phyloP scores from a whole-genome alignment of 2,888 invertebrate genomes.

The Sepiola atlantica region DNA sequence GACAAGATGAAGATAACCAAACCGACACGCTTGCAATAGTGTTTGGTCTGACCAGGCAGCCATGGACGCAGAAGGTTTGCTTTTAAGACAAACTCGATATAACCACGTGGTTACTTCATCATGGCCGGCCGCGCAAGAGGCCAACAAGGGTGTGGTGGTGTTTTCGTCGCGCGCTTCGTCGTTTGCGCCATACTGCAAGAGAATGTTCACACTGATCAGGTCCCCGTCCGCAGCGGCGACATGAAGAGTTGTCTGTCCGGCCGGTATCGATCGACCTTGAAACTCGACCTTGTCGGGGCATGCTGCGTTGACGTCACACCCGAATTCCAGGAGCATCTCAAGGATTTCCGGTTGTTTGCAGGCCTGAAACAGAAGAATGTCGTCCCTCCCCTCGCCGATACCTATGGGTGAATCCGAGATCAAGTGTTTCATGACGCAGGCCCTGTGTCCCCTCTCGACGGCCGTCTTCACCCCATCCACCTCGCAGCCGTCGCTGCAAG shows the following conservation, averaged over 20 bases:
- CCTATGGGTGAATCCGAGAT: background rate
- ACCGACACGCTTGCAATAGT: slow-evolving; percentile 12
- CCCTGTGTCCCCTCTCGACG: slow-evolving; percentile 36
- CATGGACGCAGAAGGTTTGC: background rate
- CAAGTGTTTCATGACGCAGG: slow-evolving; percentile 44
- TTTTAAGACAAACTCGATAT: background rate
- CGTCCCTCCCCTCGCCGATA: background rate
- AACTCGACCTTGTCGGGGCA: background rate
- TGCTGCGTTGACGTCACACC: slow-evolving; percentile 39
- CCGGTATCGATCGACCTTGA: background rate
- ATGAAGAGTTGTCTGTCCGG: slow-evolving; percentile 37
- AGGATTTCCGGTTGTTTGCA: slow-evolving; percentile 36
- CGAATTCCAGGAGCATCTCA: slow-evolving; percentile 43
- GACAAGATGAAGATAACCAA: background rate
- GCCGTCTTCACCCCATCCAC: background rate
- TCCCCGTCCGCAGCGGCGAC: slow-evolving; percentile 10
- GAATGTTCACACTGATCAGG: slow-evolving; percentile 1
- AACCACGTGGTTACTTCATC: background rate
- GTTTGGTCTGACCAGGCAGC: slow-evolving; percentile 7
- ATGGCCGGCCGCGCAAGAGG: background rate
- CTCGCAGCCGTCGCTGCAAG: slow-evolving; percentile 34
- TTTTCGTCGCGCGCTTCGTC: background rate
- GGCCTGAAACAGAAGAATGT: background rate
- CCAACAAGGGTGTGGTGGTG: slow-evolving; percentile 8
- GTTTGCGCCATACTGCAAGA: slow-evolving; percentile 35